A percentile compares a stretch with the other conserved stretches of the same genome.
phyloP scores from a whole-genome alignment of 1,140 invertebrate genomes.

The Ephestia elutella region DNA sequence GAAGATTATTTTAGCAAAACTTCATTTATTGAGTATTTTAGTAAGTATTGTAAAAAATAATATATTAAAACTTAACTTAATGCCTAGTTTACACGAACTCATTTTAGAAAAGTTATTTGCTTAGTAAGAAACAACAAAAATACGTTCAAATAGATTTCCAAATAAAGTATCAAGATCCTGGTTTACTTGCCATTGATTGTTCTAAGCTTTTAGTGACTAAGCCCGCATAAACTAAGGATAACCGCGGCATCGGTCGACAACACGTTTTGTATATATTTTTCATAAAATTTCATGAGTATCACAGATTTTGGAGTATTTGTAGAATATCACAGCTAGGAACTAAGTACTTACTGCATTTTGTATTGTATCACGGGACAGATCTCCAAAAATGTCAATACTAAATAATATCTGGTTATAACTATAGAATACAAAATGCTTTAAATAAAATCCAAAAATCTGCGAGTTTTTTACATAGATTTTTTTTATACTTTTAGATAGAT shows the following conservation, averaged over 20 bases:
- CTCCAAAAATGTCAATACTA: too few species aligned
- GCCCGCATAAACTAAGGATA: not conserved
- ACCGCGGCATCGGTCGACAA: not conserved
- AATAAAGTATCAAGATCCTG: too few species aligned
- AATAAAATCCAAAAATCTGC: too few species aligned
- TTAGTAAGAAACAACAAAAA: not conserved
- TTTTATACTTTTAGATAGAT: too few species aligned
- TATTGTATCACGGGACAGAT: not conserved
- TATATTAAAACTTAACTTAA: not conserved
- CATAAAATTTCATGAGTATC: not conserved
- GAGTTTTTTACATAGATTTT: too few species aligned
- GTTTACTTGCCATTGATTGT: not conserved
- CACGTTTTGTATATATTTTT: not conserved
- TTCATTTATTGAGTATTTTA: not conserved
- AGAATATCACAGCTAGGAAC: conserved; percentile 34
- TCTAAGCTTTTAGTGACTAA: not conserved
- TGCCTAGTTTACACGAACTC: not conserved
- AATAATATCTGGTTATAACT: too few species aligned
- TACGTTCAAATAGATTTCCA: too few species aligned
- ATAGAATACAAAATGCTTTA: too few species aligned
- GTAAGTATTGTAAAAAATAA: not conserved
- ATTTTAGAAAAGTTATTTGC: not conserved
- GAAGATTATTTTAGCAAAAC: not conserved
- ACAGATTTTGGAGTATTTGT: not conserved
- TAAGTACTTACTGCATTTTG: conserved; percentile 1